These are phyloP conservation scores for Globodera rostochiensis DNA, from an alignment of 1,140 invertebrate species.

Conservation along the genomic window DNA sequence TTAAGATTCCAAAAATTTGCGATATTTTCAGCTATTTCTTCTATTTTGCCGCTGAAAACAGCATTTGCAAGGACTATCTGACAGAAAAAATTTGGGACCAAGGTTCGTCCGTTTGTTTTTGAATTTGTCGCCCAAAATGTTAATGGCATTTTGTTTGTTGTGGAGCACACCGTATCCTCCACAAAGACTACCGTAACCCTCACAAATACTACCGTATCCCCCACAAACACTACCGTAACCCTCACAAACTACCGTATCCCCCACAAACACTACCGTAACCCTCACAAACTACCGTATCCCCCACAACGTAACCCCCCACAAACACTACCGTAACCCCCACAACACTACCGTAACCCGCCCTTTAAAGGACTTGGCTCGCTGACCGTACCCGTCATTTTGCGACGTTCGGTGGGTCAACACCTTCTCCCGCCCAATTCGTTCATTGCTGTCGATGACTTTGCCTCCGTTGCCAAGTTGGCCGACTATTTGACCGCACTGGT, in stretches of 20 bases:
- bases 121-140: background rate
- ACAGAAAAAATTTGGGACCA: constrained; percentile 66
- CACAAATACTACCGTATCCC: too few relatives aligned
- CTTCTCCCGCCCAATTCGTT: constrained; percentile 59
- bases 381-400: constrained; percentile 58
- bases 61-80: constrained; percentile 65
- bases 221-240: background rate
- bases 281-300: background rate
- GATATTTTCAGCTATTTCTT: constrained; percentile 72
- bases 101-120: background rate
- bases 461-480: constrained; percentile 43
- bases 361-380: constrained; percentile 35
- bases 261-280: background rate
- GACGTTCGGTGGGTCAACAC: constrained; percentile 53
- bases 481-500: constrained; percentile 52
- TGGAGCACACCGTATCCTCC: background rate
- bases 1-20: background rate
- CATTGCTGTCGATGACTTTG: constrained; percentile 62
- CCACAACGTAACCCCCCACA: too few relatives aligned
- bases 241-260: too few relatives aligned
- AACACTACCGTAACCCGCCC: background rate
- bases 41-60: constrained; percentile 78
- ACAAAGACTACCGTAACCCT: too few relatives aligned
- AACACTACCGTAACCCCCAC: too few relatives aligned
- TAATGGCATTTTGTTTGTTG: background rate